Conservation (phyloP, 2,113 vertebrate species). For the Ctenomys sociabilis region DNA sequence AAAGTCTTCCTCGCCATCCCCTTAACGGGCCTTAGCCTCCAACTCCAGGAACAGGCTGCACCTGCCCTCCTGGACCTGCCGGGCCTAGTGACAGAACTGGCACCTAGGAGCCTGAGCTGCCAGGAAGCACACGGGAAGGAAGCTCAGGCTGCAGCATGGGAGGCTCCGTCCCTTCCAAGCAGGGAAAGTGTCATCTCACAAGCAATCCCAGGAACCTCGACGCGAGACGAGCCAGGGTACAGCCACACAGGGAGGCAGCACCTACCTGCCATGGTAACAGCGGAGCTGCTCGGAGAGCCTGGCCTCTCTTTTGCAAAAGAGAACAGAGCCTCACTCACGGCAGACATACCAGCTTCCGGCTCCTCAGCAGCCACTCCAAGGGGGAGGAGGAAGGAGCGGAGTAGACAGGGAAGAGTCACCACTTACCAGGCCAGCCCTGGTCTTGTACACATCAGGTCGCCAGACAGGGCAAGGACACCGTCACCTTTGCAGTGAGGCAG, state of each 20-base stretch:
- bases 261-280: constrained; percentile 65
- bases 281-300: constrained; percentile 14
- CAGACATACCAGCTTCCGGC: constrained; percentile 77
- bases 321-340: constrained; percentile 61
- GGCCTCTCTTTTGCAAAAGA: constrained; percentile 48
- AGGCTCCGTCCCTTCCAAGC: constrained; percentile 12
- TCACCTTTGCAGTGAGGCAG: constrained; percentile 56
- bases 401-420: constrained; percentile 45
- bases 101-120: neutral
- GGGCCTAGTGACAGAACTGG: neutral
- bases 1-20: too few relatives aligned
- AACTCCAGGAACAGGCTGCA: neutral
- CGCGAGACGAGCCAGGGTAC: neutral
- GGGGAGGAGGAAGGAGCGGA: constrained; percentile 78
- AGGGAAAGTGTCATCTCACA: neutral
- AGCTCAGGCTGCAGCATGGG: neutral
- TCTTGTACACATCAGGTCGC: constrained; percentile 34
- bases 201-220: neutral
- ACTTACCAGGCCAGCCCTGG: constrained; percentile 64
- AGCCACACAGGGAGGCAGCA: neutral
- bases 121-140: neutral
- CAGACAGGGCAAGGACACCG: constrained; percentile 44
- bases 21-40: neutral
- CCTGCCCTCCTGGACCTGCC: neutral
- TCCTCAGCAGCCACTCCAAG: constrained; percentile 71